A percentile compares a stretch with the other conserved stretches of the same genome.
phyloP scores from a whole-genome alignment of 2,888 invertebrate genomes.

The Augiades crinisus region DNA sequence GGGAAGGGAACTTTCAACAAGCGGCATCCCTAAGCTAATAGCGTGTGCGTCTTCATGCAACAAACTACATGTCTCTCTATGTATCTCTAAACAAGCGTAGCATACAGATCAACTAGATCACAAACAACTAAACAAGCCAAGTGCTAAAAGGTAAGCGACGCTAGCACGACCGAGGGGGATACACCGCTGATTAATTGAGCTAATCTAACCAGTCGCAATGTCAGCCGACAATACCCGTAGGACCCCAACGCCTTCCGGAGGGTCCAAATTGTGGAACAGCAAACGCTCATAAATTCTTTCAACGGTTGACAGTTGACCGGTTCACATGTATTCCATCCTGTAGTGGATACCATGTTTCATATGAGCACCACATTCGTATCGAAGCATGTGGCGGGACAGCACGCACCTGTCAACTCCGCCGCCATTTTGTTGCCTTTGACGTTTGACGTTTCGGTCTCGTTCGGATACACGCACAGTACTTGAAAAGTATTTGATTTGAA shows the following conservation, averaged over 20 bases:
- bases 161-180: constrained; percentile 1
- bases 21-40: too few relatives aligned
- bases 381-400: constrained; percentile 61
- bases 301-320: constrained; percentile 65
- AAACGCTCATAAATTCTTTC: constrained; percentile 76
- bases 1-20: too few relatives aligned
- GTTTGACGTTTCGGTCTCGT: constrained; percentile 34
- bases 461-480: constrained; percentile 34
- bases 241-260: constrained; percentile 61
- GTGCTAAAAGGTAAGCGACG: constrained; percentile 23
- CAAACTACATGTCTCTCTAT: too few relatives aligned
- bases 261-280: constrained; percentile 46
- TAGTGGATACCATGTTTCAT: constrained; percentile 46
- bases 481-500: constrained; percentile 35
- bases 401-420: constrained; percentile 51
- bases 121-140: constrained; percentile 14
- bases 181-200: constrained; percentile 34
- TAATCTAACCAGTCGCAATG: constrained; percentile 37
- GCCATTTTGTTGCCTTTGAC: constrained; percentile 50
- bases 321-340: constrained; percentile 62
- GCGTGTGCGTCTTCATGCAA: too few relatives aligned
- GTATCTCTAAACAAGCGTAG: neutral
- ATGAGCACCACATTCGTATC: constrained; percentile 49
- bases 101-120: constrained; percentile 7
- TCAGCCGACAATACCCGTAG: constrained; percentile 42